These are phyloP conservation scores for Cynoglossus semilaevis DNA, from an alignment of 2,113 vertebrate genomes.

Conservation along the genomic window DNA sequence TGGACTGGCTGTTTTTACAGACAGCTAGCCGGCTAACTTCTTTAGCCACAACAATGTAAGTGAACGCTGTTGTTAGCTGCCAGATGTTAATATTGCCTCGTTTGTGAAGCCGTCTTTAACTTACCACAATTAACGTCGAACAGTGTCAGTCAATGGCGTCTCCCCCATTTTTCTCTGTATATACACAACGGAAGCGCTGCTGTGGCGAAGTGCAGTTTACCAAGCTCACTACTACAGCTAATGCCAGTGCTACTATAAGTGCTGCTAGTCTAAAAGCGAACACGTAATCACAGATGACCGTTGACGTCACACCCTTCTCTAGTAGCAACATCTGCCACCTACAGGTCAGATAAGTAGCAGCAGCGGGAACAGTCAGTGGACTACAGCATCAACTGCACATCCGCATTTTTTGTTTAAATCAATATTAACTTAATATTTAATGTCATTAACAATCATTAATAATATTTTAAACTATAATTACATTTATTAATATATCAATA, in stretches of 20 bases:
- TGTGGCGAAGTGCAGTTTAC: slow-evolving; percentile 7
- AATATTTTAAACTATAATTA: too few relatives aligned
- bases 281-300: slow-evolving; percentile 52
- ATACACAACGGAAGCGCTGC: background rate
- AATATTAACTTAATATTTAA: too few relatives aligned
- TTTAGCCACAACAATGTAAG: slow-evolving; percentile 48
- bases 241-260: slow-evolving; percentile 28
- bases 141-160: background rate
- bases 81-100: slow-evolving; percentile 18
- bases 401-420: too few relatives aligned
- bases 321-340: background rate
- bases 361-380: background rate
- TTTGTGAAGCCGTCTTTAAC: slow-evolving; percentile 22
- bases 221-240: slow-evolving; percentile 44
- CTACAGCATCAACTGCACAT: too few relatives aligned
- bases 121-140: slow-evolving; percentile 44
- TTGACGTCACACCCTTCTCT: slow-evolving; percentile 40
- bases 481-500: too few relatives aligned
- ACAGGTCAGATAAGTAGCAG: background rate
- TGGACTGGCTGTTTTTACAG: slow-evolving; percentile 13
- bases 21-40: slow-evolving; percentile 22
- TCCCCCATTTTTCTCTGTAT: background rate
- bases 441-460: too few relatives aligned
- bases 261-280: slow-evolving; percentile 65
- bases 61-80: slow-evolving; percentile 19